A percentile compares a stretch with the other conserved stretches of the same genome.
These are phyloP conservation scores for Pelecanus crispus DNA, from an alignment of 2,113 vertebrate genomes.

Conservation along the genomic window DNA sequence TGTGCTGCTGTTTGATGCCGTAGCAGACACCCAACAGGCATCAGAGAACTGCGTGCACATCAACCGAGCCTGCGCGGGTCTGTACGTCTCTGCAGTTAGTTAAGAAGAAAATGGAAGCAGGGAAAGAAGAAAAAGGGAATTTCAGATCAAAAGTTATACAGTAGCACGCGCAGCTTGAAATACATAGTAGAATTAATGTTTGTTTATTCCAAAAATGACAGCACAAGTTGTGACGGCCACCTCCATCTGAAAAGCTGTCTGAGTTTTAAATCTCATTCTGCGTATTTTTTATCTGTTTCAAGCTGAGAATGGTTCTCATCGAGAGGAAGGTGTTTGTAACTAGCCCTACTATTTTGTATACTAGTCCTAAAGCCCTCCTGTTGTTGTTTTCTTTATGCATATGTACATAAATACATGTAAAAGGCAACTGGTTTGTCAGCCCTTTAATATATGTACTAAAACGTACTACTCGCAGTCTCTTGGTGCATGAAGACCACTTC, in stretches of 20 bases:
- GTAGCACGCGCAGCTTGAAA: neutral
- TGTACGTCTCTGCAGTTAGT: neutral
- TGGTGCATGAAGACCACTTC: neutral
- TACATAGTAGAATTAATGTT: no score
- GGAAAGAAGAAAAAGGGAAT: neutral
- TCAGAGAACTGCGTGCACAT: neutral
- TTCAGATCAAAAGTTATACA: neutral
- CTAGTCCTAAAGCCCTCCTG: neutral
- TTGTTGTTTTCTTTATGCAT: neutral
- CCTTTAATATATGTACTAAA: neutral
- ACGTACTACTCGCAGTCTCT: neutral
- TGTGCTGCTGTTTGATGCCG: neutral
- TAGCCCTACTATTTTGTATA: neutral
- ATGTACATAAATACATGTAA: no score
- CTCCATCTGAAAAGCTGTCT: neutral
- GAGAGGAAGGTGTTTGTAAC: neutral
- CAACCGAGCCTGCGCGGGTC: accelerated
- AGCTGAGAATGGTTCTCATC: neutral
- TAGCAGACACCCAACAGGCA: neutral
- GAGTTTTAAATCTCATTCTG: neutral
- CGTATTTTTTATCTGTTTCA: neutral
- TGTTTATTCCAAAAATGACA: neutral
- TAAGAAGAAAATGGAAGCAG: neutral
- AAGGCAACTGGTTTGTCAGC: neutral
- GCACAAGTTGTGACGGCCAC: neutral